Evolutionary conservation across 2,797 vertebrate genomes (phyloP).

Genomic region (Phoeniculus purpureus): DNA sequence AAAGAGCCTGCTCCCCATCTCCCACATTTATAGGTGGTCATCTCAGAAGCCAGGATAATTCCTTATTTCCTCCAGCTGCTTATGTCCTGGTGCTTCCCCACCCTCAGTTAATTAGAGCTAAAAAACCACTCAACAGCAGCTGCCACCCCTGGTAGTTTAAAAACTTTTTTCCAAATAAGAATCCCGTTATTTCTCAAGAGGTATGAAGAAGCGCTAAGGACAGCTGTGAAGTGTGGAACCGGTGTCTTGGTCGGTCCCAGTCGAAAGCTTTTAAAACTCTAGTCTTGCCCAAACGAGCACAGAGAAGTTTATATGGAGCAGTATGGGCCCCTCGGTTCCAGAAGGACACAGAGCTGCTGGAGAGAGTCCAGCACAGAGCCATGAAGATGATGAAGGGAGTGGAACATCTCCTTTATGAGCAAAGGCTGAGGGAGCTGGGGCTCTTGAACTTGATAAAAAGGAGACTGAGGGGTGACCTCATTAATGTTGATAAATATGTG

Average conservation of each 20-base stretch:
- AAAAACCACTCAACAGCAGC: background rate
- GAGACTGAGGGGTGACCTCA: too few species aligned
- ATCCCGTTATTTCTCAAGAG: background rate
- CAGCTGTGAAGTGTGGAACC: background rate
- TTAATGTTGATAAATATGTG: too few species aligned
- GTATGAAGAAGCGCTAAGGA: background rate
- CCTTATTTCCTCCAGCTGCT: constrained; percentile 36
- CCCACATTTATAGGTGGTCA: background rate
- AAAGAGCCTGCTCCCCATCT: background rate
- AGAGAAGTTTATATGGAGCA: constrained; percentile 42
- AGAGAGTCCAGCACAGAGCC: too few species aligned
- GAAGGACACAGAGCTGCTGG: too few species aligned
- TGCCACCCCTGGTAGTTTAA: background rate
- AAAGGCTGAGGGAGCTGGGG: too few species aligned
- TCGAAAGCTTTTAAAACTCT: constrained; percentile 47
- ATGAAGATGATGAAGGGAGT: too few species aligned
- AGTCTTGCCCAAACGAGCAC: constrained; percentile 30
- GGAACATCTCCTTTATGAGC: too few species aligned
- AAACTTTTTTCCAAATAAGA: background rate
- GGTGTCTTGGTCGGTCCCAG: background rate
- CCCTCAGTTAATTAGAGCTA: background rate
- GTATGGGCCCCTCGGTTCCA: too few species aligned
- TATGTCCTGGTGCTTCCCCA: background rate
- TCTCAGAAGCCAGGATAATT: constrained; percentile 24
- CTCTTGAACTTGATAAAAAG: too few species aligned